These are phyloP conservation scores for Trinectes maculatus DNA, from an alignment of 2,113 vertebrate species.

Conservation along the genomic window DNA sequence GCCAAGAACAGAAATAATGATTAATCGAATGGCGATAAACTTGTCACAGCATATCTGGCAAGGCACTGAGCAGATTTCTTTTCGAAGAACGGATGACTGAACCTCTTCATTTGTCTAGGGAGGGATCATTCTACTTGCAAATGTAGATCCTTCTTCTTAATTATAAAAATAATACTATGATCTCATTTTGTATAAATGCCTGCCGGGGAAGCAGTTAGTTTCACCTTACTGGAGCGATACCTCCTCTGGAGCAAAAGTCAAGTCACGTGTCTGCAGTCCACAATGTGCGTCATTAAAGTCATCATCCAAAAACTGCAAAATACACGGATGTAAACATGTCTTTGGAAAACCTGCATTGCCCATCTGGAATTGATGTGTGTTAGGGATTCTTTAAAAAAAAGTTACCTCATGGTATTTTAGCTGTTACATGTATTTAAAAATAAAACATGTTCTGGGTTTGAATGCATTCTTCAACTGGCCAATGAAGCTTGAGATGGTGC, in stretches of 20 bases:
- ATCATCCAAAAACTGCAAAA: neutral
- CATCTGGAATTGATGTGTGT: conserved; percentile 39
- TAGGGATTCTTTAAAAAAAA: neutral
- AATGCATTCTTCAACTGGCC: conserved; percentile 5
- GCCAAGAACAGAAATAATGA: neutral
- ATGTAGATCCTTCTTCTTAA: neutral
- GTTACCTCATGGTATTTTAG: conserved; percentile 14
- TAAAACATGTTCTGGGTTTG: conserved; percentile 36
- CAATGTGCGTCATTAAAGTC: neutral
- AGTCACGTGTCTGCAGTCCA: neutral
- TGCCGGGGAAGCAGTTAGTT: neutral
- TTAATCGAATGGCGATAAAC: neutral
- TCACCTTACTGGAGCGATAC: neutral
- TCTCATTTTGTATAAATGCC: neutral
- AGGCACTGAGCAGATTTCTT: neutral
- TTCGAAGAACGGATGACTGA: neutral
- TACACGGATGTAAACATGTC: conserved; percentile 5
- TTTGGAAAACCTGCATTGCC: neutral
- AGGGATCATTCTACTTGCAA: neutral
- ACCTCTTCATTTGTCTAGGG: neutral
- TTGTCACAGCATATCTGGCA: neutral
- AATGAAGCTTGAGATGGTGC: neutral
- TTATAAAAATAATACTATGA: neutral
- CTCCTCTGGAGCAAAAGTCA: neutral
- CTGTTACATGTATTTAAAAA: conserved; percentile 32